Percentiles rank a stretch among this genome's conserved stretches.
Evolutionary conservation across 2,888 invertebrate species (phyloP).

Genomic region (Acanthoscelides obtectus): DNA sequence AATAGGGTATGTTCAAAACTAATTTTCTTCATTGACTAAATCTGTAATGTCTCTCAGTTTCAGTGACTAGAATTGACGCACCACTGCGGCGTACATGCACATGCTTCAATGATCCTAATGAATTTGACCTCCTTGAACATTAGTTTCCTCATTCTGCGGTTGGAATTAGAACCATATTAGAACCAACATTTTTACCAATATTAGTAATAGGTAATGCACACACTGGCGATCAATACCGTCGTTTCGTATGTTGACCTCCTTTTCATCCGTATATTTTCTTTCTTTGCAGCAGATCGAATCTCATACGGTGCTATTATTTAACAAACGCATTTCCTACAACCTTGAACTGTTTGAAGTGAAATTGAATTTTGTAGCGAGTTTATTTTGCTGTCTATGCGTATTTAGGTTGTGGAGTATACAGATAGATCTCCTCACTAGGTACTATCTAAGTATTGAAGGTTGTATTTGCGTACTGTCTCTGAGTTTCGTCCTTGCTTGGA

Average conservation of each 20-base stretch:
- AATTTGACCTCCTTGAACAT: neutral
- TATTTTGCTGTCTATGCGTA: too few species aligned
- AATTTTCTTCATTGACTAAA: too few species aligned
- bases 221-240: neutral
- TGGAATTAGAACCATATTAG: too few species aligned
- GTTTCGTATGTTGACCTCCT: neutral
- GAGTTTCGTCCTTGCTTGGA: too few species aligned
- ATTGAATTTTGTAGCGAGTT: neutral
- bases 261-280: neutral
- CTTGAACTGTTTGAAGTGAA: neutral
- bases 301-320: neutral
- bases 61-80: too few species aligned
- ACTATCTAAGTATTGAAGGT: too few species aligned
- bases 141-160: neutral
- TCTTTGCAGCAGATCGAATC: neutral
- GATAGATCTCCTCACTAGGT: too few species aligned
- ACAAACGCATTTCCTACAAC: neutral
- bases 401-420: too few species aligned
- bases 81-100: neutral
- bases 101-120: neutral
- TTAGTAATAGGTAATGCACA: neutral
- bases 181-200: neutral
- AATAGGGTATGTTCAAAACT: too few species aligned
- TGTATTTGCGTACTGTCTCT: too few species aligned
- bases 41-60: too few species aligned